Base-by-base conservation (phyloP, 2,113 vertebrate species). In the Solea solea region DNA sequence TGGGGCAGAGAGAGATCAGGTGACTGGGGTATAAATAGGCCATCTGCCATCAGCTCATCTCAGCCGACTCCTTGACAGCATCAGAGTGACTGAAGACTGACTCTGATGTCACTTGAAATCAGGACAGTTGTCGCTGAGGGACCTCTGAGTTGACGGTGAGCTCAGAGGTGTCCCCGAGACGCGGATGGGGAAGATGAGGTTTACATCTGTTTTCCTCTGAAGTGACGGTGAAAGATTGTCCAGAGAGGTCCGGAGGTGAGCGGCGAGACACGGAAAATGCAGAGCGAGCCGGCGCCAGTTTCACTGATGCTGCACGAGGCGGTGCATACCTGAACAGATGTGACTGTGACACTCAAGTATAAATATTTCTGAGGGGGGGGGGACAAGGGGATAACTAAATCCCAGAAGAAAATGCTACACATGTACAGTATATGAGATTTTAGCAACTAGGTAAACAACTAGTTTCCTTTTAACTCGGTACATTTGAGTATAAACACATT, bases 1-100 rank as follows among this genome's bases (percentile, higher is more conserved):
- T 57, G 53, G 81, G 72, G 60, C 61, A 56, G 75, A 2, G 71
- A 46, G 69, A 64, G 88, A 89, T 90, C 83, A 91, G 90, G 85
- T 90, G 86, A 91, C 81, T 39, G 78, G 50, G 56, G 71, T 88
- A 87, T 84, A 87, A 88, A 90, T 89, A 89, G 90, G 84, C 83
- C 85, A 73, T 77, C 62, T 62, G 63, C 78, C 80, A 80, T 89
- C 75, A 56, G 64, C 79, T 78, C 74, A 45, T 76, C 63, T 80
- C 81, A 39, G 86, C 74, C 76, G 64, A 63, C 72, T 76, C 66
- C 77, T 81, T 91, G 86, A 92, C 86, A 41, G 81, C 67, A 88
- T 90, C 76, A 51, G 86, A 91, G 82, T 90, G 90, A 91, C 86
- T 85, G 90, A 86, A 68, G 82, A 87, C 80, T 83, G 91, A 91